Evolutionary conservation across 2,113 vertebrate species (phyloP), one percentile per base, ranked within the genome.

Genomic region (Enhydra lutris): DNA sequence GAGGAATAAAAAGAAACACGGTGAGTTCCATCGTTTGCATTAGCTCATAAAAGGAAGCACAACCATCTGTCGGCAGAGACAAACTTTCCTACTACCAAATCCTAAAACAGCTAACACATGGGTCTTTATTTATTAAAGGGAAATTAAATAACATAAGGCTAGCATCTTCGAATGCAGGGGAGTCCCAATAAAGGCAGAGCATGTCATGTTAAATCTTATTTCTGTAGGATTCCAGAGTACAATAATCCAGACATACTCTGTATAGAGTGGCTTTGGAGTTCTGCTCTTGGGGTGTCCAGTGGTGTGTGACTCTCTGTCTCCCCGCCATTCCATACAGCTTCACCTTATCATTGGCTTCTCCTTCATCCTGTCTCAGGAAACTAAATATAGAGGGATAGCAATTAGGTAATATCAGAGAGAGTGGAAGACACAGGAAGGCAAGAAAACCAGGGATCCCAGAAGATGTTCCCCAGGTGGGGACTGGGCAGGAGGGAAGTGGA

Each of bases 1-100:
- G 78, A 83, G 69, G 80, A 97, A 97, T 97, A 96, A 98, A 95
- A 96, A 92, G 94, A 97, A 96, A 95, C 83, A 90, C 14, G 3
- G 82, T 73, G 65, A 96, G 50, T 89, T 92, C 59, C 78, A 89
- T 36, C 59, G 79, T 94, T 95, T 97, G 92, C 87, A 45, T 92
- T 89, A 76, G 80, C 94, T 92, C 81, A 63, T 94, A 96, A 97
- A 95, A 96, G 96, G 95, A 98, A 98, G 94, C 92, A 59, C 15
- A 50, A 11, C 94, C 97, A 97, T 95, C 94, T 98, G 96, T 87
- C 69, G 31, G 93, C 67, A 94, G 95, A 98, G 83, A 97, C 63
- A 94, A 96, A 97, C 73, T 71, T 84, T 93, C 65, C 50, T 94
- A 96, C 96, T 94, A 97, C 83, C 83, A 96, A 86, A 84, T 26